phyloP scores from a whole-genome alignment of 1,140 invertebrate genomes.

The Dendrolimus punctatus region DNA sequence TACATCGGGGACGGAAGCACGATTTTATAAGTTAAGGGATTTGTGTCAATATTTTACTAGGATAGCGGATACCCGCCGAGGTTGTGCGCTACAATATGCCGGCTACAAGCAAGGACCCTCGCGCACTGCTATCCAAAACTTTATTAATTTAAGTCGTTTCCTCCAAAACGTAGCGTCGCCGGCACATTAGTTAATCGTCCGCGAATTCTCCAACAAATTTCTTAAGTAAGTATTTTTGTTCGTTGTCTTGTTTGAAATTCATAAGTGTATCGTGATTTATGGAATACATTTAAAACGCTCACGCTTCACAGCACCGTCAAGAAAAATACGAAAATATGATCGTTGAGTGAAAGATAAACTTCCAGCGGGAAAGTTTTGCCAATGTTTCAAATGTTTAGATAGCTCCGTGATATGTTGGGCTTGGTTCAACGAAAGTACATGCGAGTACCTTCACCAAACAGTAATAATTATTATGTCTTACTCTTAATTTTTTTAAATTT shows the following conservation, averaged over 20 bases:
- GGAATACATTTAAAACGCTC: slow-evolving; percentile 51
- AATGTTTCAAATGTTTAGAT: slow-evolving; percentile 33
- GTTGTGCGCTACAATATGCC: slow-evolving; percentile 12
- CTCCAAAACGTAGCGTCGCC: slow-evolving; percentile 20
- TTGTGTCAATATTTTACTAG: slow-evolving; percentile 71
- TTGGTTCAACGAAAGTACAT: no score
- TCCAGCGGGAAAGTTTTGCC: slow-evolving; percentile 27
- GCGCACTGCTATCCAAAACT: slow-evolving; percentile 28
- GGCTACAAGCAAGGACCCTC: slow-evolving; percentile 5
- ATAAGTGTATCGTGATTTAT: slow-evolving; percentile 56
- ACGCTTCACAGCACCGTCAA: slow-evolving; percentile 33
- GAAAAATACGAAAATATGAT: slow-evolving; percentile 57
- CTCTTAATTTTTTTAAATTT: no score
- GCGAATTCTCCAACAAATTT: slow-evolving; percentile 36
- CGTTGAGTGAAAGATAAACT: slow-evolving; percentile 27
- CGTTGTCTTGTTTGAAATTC: slow-evolving; percentile 39
- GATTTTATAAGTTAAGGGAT: slow-evolving; percentile 71
- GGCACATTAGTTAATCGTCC: slow-evolving; percentile 44
- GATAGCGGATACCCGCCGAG: slow-evolving; percentile 36
- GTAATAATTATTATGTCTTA: no score
- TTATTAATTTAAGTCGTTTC: slow-evolving; percentile 45
- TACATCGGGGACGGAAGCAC: slow-evolving; percentile 55
- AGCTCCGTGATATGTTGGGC: slow-evolving; percentile 28
- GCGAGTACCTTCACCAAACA: no score
- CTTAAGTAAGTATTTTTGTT: slow-evolving; percentile 59